Base-by-base conservation (phyloP, 2,797 vertebrate species). In the Oreochromis mossambicus region DNA sequence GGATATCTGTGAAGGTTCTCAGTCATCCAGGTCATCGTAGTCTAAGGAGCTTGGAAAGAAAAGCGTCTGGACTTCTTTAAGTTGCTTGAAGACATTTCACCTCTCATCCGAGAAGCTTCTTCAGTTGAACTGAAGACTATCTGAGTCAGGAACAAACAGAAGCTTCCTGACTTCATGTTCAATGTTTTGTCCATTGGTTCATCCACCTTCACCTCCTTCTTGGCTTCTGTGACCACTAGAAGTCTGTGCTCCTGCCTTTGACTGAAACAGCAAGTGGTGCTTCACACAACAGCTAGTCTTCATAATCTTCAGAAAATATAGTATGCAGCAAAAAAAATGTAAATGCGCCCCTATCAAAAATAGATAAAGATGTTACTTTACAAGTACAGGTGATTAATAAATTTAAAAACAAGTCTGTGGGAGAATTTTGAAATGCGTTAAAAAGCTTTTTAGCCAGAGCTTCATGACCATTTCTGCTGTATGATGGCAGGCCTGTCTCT, bases 371-470 rank as follows among this genome's bases (percentile, higher is more conserved):
- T 24, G 63, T 68, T 41, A 43, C 63, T 68, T 9, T 41, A 24
- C 7, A 24, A 1, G 12, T 11, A 61, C 56, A 0, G 29, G 6
- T 4, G 4, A 61, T 34, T 61, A 34, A 61, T 61, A 0, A 0
- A 34, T 19, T 61, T 11, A 7, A 61, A 61, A 63, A 36, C n/a
- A 63, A 0, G 0, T 63, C 10, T 1, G 32, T 12, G 58, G 32
- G 58, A 63, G 34, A n/a, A 36, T 63, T 63, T 32, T 36, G 32
- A 66, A 38, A 41, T 68, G 0, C 7, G 24, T 13, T 41, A 21
- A 68, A 24, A 68, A 24, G 63, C 38, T 68, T 43, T 9, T 24
- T 3, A 68, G 5, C 21, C 15, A 43, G 38, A 70, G 21, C 13
- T 70, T 43, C 66, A 21, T 13, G 34, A 38, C 61, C 34, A 43